Base-by-base conservation (phyloP, 2,113 vertebrate genomes). In the Callorhinus ursinus region DNA sequence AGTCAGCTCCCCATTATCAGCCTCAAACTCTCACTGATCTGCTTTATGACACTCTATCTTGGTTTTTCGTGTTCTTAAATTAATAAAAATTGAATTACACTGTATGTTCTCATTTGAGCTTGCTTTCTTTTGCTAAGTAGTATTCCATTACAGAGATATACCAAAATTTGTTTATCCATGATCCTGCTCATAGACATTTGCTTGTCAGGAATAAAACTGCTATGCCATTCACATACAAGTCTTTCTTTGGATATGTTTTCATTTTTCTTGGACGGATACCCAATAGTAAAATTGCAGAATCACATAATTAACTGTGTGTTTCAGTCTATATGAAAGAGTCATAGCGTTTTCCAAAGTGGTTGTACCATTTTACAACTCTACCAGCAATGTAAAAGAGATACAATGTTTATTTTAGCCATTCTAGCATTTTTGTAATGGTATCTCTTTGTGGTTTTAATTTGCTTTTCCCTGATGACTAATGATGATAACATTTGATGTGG, bases 91-190 rank as follows among this genome's bases (percentile, higher is more conserved):
- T 79, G n/a, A 55, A 67, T 90, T 90, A 16, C 33, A 69, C 42
- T 77, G 6, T 82, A 57, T 55, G 7, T 46, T 88, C 39, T 90
- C 67, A 95, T 28, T 69, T 77, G 13, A 69, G 31, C 42, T 36
- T 88, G n/a, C n/a, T 61, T 95, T 87, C 89, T 96, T 81, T 61
- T 82, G 26, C n/a, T 85, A 89, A 79, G n/a, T 36, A 97, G 24
- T 71, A 85, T 85, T 92, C 14, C 13, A 86, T 24, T 61, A 16
- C 31, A 86, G 49, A 97, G 22, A 67, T 49, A 88, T 1, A 49
- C 26, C 71, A 92, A 94, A 71, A 77, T 71, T 61, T 86, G 57
- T 77, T 90, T 93, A 57, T 51, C 59, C 13, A 79, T 83, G 79
- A 46, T 85, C 57, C 13, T 74, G 18, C 42, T 76, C 65, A 61